phyloP scores from a whole-genome alignment of 2,797 vertebrate species.

The Pipistrellus pipistrellus region DNA sequence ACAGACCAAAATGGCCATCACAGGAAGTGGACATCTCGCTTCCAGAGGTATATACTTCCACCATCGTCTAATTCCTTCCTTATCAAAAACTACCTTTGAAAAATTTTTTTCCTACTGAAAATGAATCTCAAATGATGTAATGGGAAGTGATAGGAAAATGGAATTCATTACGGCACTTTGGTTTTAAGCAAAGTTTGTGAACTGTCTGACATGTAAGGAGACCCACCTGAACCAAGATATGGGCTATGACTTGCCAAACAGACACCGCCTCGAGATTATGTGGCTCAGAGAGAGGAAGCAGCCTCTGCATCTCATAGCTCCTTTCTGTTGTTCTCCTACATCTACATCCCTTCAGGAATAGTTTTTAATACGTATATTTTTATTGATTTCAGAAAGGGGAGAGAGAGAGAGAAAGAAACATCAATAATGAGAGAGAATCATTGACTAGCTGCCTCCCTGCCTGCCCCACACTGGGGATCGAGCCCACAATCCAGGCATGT shows the following conservation, averaged over 20 bases:
- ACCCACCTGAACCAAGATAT: neutral
- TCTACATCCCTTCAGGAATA: no score
- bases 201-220: neutral
- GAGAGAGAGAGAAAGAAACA: no score
- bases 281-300: neutral
- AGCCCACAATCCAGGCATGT: no score
- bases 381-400: no score
- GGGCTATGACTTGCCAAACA: neutral
- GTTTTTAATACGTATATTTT: no score
- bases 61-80: neutral
- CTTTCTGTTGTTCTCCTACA: no score
- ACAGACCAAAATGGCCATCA: neutral
- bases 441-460: no score
- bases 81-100: neutral
- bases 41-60: neutral
- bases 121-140: neutral
- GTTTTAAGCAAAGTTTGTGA: neutral
- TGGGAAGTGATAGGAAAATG: neutral
- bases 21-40: neutral
- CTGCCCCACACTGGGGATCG: no score
- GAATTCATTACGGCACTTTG: neutral
- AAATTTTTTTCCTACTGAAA: neutral
- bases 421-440: no score
- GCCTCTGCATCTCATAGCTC: no score
- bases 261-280: no score